Evolutionary conservation across 1,140 invertebrate species (phyloP), one percentile per base, ranked within the genome.

Genomic region (Stratiolaelaps scimitus): DNA sequence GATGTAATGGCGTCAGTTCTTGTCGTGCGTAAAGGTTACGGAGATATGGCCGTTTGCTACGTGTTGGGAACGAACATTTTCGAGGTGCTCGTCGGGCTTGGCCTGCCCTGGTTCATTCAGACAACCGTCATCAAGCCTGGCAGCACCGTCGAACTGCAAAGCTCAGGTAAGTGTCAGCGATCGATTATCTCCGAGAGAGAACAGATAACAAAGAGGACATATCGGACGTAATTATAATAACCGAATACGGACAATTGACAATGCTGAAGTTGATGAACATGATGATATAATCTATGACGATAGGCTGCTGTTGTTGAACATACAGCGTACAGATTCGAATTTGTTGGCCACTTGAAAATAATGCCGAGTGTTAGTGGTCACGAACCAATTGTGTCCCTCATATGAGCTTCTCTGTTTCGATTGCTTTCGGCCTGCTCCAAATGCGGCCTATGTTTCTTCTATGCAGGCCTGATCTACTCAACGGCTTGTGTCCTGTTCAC

Each of bases 11-110:
- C 88, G 43, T 90, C 88, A 71, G 82, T 92, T 71, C 87, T 89
- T 48, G 89, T 93, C 60, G 89, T 90, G 70, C 90, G 89, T 78
- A 89, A 92, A 85, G 84, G 78, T 10, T 87, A 87, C 72, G 89
- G 89, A n/a, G 93, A 98, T 75, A 98, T 98, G 94, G 94, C 93
- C 45, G 92, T 98, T 0, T 95, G 91, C n/a, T 96, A 96, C 76
- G 92, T 92, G 0, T 88, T 98, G 65, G 94, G 93, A n/a, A 95
- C 90, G 67, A 98, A 98, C 78, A 91, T 98, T 53, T 98, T 98
- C 78, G 94, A 98, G 76, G 95, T 98, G 73, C 80, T 97, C 64
- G 83, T 98, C 67, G 96, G 92, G 74, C 83, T 97, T 47, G 92
- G 92, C 65, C 80, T 97, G 71, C 92, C 92, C n/a, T 97, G 92